Conservation (phyloP, 1,140 invertebrate genomes). For the Drosophila simulans region DNA sequence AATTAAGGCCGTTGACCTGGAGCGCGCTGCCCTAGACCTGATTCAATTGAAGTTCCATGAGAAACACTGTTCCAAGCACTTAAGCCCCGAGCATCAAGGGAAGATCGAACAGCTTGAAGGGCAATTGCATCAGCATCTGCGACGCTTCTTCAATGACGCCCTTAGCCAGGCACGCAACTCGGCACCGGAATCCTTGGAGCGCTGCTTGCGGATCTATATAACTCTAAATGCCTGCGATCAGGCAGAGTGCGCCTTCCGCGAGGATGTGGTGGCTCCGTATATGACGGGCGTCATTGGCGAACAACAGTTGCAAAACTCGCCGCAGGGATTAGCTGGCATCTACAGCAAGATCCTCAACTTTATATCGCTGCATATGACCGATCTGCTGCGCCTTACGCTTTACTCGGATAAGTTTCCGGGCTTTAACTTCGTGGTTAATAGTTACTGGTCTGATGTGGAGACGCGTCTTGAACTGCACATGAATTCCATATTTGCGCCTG, state of each 20-base stretch:
- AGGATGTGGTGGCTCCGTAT: slow-evolving; percentile 89
- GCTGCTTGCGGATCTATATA: slow-evolving; percentile 88
- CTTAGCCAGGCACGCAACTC: slow-evolving; percentile 85
- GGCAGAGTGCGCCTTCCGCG: slow-evolving; percentile 90
- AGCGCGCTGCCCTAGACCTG: slow-evolving; percentile 66
- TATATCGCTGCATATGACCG: slow-evolving; percentile 88
- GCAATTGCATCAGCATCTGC: slow-evolving; percentile 86
- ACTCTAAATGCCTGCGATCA: slow-evolving; percentile 88
- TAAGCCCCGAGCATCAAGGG: slow-evolving; percentile 85
- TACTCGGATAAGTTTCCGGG: slow-evolving; percentile 89
- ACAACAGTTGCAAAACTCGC: slow-evolving; percentile 88
- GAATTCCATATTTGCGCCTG: slow-evolving; percentile 94
- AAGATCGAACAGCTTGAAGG: slow-evolving; percentile 86
- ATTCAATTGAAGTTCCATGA: slow-evolving; percentile 76
- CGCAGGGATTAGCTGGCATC: slow-evolving; percentile 90
- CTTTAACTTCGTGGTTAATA: slow-evolving; percentile 94
- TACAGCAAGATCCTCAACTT: slow-evolving; percentile 91
- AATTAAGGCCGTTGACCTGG: slow-evolving; percentile 75
- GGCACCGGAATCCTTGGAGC: slow-evolving; percentile 85
- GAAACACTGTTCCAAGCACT: slow-evolving; percentile 68
- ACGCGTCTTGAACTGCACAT: slow-evolving; percentile 91
- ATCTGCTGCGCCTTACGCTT: slow-evolving; percentile 87
- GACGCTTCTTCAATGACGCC: slow-evolving; percentile 87
- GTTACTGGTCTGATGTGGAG: slow-evolving; percentile 95
- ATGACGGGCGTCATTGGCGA: slow-evolving; percentile 92